Percentiles rank a stretch among this genome's conserved stretches.
phyloP scores from a whole-genome alignment of 2,113 vertebrate species.

The Barnardius zonarius region DNA sequence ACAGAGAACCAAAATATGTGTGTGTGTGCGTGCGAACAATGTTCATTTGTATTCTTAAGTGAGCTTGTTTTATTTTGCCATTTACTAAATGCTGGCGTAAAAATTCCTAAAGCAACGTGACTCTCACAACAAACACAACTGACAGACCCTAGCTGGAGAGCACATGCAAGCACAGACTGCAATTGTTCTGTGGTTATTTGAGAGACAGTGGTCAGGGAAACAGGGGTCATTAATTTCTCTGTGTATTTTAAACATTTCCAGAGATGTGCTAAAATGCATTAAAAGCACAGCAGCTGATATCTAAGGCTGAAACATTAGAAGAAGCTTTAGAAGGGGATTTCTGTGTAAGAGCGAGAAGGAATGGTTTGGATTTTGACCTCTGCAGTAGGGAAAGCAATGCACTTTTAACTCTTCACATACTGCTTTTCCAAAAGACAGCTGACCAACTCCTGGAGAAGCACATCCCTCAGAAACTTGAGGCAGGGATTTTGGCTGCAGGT shows the following conservation, averaged over 20 bases:
- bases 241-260: not conserved
- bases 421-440: not conserved
- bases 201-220: constrained; percentile 27
- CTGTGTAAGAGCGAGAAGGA: not conserved
- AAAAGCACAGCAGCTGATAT: not conserved
- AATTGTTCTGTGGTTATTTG: not conserved
- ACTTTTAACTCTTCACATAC: not conserved
- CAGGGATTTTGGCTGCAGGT: not conserved
- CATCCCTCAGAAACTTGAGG: not conserved
- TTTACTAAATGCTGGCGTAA: constrained; percentile 23
- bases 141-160: not conserved
- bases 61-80: constrained; percentile 27
- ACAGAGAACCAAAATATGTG: not conserved
- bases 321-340: not conserved
- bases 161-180: not conserved
- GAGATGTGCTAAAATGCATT: not conserved
- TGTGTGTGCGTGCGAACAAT: not conserved
- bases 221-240: constrained; percentile 5
- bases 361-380: not conserved
- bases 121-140: constrained; percentile 41
- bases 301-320: not conserved
- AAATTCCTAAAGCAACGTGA: constrained; percentile 29
- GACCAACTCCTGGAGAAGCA: no score
- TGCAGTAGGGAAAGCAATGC: not conserved
- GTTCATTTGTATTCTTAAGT: not conserved